A percentile compares a stretch with the other conserved stretches of the same genome.
Conservation (phyloP, 2,113 vertebrate genomes). For the Australoheros scitulus region DNA sequence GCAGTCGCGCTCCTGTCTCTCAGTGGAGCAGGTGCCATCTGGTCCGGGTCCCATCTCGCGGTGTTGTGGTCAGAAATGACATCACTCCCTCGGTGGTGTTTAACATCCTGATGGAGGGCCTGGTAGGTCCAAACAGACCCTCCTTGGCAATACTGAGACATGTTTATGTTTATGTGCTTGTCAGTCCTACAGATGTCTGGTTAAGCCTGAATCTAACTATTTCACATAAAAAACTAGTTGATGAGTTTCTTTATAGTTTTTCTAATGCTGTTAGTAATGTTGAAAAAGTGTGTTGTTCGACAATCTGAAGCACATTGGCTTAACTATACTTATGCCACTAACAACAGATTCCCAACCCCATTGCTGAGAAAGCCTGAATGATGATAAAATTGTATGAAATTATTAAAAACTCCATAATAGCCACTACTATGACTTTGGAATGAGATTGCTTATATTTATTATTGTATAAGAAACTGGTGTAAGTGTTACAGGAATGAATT, state of each 20-base stretch:
- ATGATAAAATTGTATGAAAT: neutral
- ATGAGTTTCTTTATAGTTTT: too few relatives aligned
- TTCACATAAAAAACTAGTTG: too few relatives aligned
- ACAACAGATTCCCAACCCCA: neutral
- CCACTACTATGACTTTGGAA: neutral
- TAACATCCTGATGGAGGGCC: slow-evolving; percentile 84
- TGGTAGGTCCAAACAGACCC: slow-evolving; percentile 75
- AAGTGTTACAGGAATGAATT: too few relatives aligned
- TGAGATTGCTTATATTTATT: neutral
- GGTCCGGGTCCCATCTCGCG: slow-evolving; percentile 85
- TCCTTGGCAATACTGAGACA: neutral
- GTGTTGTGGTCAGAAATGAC: slow-evolving; percentile 81
- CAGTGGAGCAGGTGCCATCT: slow-evolving; percentile 87
- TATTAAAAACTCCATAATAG: neutral
- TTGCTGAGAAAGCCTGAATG: neutral
- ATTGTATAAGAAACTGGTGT: neutral
- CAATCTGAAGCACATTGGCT: neutral
- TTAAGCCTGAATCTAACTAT: neutral
- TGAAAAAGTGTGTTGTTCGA: neutral
- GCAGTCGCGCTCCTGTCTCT: slow-evolving; percentile 74
- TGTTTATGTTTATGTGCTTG: neutral
- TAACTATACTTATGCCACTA: neutral
- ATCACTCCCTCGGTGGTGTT: slow-evolving; percentile 79
- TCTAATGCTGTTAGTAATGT: neutral
- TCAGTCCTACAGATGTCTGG: neutral